A percentile compares a stretch with the other conserved stretches of the same genome.
phyloP scores from a whole-genome alignment of 1,140 invertebrate species.

The Drosophila navojoa region DNA sequence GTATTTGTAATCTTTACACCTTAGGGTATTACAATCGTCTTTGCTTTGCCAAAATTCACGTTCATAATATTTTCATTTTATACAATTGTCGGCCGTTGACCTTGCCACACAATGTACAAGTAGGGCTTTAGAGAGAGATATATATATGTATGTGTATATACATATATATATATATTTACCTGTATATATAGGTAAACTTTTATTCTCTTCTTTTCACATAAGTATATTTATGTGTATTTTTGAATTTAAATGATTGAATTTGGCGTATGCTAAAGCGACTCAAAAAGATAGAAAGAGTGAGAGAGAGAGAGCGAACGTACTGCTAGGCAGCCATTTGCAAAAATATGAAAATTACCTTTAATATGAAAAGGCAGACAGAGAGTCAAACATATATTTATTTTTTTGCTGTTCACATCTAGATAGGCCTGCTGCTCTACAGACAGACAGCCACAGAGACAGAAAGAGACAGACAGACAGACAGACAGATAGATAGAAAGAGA shows the following conservation, averaged over 20 bases:
- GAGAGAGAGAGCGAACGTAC: slow-evolving; percentile 2
- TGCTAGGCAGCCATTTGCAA: slow-evolving; percentile 58
- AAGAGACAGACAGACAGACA: slow-evolving; percentile 29
- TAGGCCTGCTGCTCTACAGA: slow-evolving; percentile 26
- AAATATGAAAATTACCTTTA: slow-evolving; percentile 81
- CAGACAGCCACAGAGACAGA: slow-evolving; percentile 35
- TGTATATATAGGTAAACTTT: slow-evolving; percentile 21
- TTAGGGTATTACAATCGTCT: slow-evolving; percentile 20
- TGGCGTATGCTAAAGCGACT: slow-evolving; percentile 44
- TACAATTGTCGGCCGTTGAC: slow-evolving; percentile 24
- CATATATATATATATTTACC: neutral
- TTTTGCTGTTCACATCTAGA: slow-evolving; percentile 37
- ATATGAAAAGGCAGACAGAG: slow-evolving; percentile 64
- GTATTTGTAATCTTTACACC: slow-evolving; percentile 4
- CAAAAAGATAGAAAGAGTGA: slow-evolving; percentile 21
- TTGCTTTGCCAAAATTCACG: neutral
- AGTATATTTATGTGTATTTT: slow-evolving; percentile 72
- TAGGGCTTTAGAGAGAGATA: slow-evolving; percentile 5
- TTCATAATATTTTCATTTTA: slow-evolving; percentile 18
- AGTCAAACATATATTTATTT: slow-evolving; percentile 45
- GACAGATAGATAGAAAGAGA: slow-evolving; percentile 33
- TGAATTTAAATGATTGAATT: slow-evolving; percentile 79
- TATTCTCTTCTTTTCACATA: slow-evolving; percentile 15
- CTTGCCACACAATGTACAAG: slow-evolving; percentile 15
- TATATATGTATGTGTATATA: slow-evolving; percentile 2